These are phyloP conservation scores for Connochaetes taurinus DNA, from an alignment of 2,113 vertebrate species.

Conservation along the genomic window DNA sequence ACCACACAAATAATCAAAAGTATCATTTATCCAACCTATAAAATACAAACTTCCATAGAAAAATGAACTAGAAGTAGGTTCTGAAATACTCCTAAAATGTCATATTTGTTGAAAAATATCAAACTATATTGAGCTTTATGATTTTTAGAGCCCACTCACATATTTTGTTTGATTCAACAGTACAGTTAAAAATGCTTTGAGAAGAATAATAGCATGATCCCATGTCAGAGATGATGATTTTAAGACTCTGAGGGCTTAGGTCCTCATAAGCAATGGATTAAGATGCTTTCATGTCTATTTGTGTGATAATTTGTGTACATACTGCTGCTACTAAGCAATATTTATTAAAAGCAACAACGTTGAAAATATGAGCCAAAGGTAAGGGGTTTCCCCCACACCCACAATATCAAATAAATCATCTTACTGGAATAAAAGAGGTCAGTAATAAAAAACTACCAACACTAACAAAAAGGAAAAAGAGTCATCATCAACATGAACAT, in stretches of 20 bases:
- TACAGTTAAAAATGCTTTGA: not conserved
- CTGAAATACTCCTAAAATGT: not conserved
- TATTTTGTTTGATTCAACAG: not conserved
- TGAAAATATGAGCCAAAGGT: not conserved
- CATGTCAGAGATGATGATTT: not conserved
- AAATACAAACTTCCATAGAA: not conserved
- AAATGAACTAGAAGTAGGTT: not conserved
- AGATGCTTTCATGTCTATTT: not conserved
- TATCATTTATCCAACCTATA: not conserved
- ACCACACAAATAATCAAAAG: not conserved
- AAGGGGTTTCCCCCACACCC: accelerated
- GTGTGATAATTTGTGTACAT: not conserved
- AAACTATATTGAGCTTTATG: not conserved
- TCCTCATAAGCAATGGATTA: not conserved
- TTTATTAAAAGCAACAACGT: not conserved
- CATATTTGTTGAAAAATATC: not conserved
- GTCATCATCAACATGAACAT: not conserved
- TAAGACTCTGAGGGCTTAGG: not conserved
- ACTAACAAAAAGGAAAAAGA: not conserved
- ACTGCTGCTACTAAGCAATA: not conserved
- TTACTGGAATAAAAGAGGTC: not conserved
- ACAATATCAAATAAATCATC: not conserved
- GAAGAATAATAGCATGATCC: not conserved
- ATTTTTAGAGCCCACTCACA: not conserved
- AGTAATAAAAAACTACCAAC: not conserved